These are phyloP conservation scores for Regulus satrapa DNA, from an alignment of 2,113 vertebrate genomes.

Conservation along the genomic window DNA sequence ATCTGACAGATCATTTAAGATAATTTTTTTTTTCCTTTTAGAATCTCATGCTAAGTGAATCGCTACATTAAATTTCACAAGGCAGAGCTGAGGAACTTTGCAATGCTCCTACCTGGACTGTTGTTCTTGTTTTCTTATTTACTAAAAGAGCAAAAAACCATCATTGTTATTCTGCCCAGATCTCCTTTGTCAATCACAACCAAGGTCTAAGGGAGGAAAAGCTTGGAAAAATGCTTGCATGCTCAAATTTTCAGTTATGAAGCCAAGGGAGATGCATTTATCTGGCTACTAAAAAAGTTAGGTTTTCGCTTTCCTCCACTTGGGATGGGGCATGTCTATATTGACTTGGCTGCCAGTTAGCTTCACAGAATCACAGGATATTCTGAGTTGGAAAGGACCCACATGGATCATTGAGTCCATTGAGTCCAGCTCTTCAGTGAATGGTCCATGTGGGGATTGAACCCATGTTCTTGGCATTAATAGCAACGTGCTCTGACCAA, in stretches of 20 bases:
- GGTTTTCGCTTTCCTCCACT: background rate
- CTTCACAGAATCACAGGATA: background rate
- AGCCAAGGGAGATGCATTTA: background rate
- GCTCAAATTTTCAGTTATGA: background rate
- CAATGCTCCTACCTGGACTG: background rate
- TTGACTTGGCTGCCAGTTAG: background rate
- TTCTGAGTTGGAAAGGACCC: background rate
- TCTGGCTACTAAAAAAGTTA: background rate
- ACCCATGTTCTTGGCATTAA: fast-evolving
- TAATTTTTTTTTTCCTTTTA: conserved; percentile 8
- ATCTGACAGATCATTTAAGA: conserved; percentile 34
- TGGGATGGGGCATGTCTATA: background rate
- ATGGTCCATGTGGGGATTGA: background rate
- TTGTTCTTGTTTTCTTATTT: background rate
- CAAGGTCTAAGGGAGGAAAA: background rate
- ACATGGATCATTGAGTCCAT: background rate
- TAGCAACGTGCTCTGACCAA: background rate
- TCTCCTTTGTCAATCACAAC: background rate
- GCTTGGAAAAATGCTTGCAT: background rate
- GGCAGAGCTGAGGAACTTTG: background rate
- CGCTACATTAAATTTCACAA: background rate
- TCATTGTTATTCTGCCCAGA: background rate
- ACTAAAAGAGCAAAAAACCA: background rate
- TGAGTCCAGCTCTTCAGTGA: background rate
- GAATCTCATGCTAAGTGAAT: background rate